A percentile compares a stretch with the other conserved stretches of the same genome.
Evolutionary conservation across 2,888 invertebrate genomes (phyloP).

Genomic region (Iselma pallidipennis): DNA sequence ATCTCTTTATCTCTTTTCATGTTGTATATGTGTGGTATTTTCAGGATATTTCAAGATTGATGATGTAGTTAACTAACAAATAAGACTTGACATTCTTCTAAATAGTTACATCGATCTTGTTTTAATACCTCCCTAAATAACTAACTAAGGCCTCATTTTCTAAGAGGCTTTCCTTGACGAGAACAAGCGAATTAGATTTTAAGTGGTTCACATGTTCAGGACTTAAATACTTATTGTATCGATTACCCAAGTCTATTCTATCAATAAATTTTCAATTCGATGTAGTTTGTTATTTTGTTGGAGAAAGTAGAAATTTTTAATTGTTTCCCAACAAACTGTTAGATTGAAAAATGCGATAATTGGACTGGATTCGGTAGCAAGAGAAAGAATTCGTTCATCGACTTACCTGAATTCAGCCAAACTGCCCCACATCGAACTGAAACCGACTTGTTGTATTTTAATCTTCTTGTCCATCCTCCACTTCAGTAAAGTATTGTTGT

Average conservation of each 20-base stretch:
- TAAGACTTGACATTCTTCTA: constrained; percentile 24
- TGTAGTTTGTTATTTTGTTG: no score
- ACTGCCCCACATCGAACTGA: constrained; percentile 67
- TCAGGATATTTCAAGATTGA: constrained; percentile 23
- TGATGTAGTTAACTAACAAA: constrained; percentile 30
- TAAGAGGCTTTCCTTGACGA: constrained; percentile 9
- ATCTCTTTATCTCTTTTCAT: not conserved
- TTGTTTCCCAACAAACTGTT: no score
- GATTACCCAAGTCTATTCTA: no score
- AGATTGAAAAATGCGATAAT: no score
- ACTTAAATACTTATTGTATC: constrained; percentile 10
- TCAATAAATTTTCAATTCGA: no score
- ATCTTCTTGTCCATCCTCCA: constrained; percentile 65
- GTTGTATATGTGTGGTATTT: not conserved
- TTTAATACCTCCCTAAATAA: constrained; percentile 9
- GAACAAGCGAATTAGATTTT: constrained; percentile 12
- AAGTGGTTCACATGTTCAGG: constrained; percentile 10
- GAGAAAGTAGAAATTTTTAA: no score
- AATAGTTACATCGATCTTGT: constrained; percentile 23
- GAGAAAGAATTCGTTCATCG: no score
- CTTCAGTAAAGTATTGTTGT: constrained; percentile 62
- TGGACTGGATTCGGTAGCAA: no score
- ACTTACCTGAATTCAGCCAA: constrained; percentile 66
- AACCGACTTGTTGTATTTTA: constrained; percentile 66
- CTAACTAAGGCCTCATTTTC: constrained; percentile 6